Conservation (phyloP, 1,140 invertebrate genomes). For the Microplitis mediator region DNA sequence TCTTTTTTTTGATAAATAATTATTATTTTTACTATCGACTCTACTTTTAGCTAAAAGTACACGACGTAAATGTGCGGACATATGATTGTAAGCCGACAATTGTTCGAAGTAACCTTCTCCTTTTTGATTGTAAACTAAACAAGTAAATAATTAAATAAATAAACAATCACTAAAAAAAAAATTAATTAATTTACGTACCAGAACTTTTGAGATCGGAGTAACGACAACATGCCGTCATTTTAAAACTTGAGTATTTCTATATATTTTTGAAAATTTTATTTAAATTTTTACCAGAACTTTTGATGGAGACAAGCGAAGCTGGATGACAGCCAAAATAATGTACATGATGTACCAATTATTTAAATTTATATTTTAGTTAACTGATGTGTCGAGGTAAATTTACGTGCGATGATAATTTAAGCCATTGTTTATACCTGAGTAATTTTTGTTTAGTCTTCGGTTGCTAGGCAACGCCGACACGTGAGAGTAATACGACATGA, state of each 20-base stretch:
- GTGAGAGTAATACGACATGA: not conserved
- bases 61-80: constrained; percentile 51
- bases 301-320: not conserved
- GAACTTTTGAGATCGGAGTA: constrained; percentile 49
- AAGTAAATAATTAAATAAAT: constrained; percentile 1
- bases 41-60: constrained; percentile 52
- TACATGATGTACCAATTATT: not conserved
- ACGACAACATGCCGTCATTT: constrained; percentile 49
- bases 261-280: constrained; percentile 4
- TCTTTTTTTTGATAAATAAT: constrained; percentile 38
- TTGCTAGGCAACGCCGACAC: not conserved
- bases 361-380: not conserved
- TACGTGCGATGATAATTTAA: not conserved
- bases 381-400: not conserved
- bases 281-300: not conserved
- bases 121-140: constrained; percentile 50
- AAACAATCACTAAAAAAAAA: not conserved
- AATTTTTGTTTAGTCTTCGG: constrained; percentile 8
- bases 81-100: constrained; percentile 53
- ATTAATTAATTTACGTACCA: constrained; percentile 39
- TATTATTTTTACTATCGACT: constrained; percentile 51
- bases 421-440: not conserved
- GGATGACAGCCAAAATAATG: not conserved
- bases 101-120: constrained; percentile 54
- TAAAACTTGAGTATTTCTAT: not conserved